phyloP scores from a whole-genome alignment of 2,888 invertebrate genomes.

The Zygothrica quintamaculata region DNA sequence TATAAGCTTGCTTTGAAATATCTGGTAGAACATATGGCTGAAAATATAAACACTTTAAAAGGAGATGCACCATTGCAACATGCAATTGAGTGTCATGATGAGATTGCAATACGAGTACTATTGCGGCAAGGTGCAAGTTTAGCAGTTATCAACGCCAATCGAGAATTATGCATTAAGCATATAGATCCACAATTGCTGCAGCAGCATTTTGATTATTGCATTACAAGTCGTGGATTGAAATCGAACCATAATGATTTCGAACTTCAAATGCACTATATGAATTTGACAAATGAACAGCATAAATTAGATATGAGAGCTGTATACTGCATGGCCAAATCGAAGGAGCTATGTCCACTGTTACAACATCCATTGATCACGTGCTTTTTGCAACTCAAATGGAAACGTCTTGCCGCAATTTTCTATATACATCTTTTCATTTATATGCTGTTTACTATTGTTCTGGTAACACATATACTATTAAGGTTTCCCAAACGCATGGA shows the following conservation, averaged over 20 bases:
- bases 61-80: conserved; percentile 89
- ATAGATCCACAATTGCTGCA: conserved; percentile 89
- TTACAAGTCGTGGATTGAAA: conserved; percentile 87
- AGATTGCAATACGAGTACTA: conserved; percentile 87
- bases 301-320: conserved; percentile 91
- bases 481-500: conserved; percentile 87
- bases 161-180: conserved; percentile 89
- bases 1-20: too few relatives aligned
- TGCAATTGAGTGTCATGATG: conserved; percentile 89
- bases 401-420: conserved; percentile 89
- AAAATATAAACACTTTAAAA: too few relatives aligned
- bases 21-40: too few relatives aligned
- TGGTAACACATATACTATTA: conserved; percentile 88
- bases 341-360: conserved; percentile 88
- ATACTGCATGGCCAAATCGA: conserved; percentile 88
- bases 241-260: conserved; percentile 89
- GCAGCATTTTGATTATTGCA: conserved; percentile 90
- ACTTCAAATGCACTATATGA: conserved; percentile 89
- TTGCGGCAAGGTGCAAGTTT: conserved; percentile 88
- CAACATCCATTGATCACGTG: conserved; percentile 92
- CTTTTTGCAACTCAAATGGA: conserved; percentile 92
- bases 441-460: conserved; percentile 87
- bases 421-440: conserved; percentile 90
- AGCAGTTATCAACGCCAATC: too few relatives aligned
- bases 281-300: conserved; percentile 85